Evolutionary conservation across 2,888 invertebrate species (phyloP), one percentile per base, ranked within the genome.

Genomic region (Xanthorhoe designata): DNA sequence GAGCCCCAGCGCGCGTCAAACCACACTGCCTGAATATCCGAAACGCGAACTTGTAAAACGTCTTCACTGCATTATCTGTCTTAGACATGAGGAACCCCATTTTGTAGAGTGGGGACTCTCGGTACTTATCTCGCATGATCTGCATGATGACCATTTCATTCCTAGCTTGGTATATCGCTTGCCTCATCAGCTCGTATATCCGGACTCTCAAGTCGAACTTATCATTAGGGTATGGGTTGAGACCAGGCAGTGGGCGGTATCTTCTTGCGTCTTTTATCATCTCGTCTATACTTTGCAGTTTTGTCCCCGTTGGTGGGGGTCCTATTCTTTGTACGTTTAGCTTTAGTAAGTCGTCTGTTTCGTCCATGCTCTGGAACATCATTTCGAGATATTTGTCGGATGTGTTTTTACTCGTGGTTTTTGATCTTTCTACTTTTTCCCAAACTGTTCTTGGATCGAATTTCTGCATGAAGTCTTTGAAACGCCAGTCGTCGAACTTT

Each of bases 41-140:
- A 9, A 61, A 77, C 0, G 79, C 71, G n/a, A 79, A 77, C 8
- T 72, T 70, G 0, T 73, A 63, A 13, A 85, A 86, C 0, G 68
- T 75, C 24, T 82, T 87, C 4, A 78, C 78, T 0, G 78, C 75
- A 0, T 70, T 75, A 19, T 90, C 90, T 0, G 82, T 78, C 70
- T 85, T 89, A 35, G 82, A 80, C 35, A 81, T 80, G 5, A 90
- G 50, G 18, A 81, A 89, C 0, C 90, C 90, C 89, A 90, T 88
- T 74, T 84, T 89, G 66, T 87, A 90, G 0, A 88, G 53, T 0
- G 80, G 60, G 0, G 66, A 61, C 0, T 62, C 42, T 0, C 57
- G 73, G 52, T 83, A 82, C 24, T 76, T 77, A 0, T 66, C 53
- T 35, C 88, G 75, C 0, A 77, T 10, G 0, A 63, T 15, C 61